Base-by-base conservation (phyloP, 2,888 invertebrate species). In the Cryptus viduatorius region DNA sequence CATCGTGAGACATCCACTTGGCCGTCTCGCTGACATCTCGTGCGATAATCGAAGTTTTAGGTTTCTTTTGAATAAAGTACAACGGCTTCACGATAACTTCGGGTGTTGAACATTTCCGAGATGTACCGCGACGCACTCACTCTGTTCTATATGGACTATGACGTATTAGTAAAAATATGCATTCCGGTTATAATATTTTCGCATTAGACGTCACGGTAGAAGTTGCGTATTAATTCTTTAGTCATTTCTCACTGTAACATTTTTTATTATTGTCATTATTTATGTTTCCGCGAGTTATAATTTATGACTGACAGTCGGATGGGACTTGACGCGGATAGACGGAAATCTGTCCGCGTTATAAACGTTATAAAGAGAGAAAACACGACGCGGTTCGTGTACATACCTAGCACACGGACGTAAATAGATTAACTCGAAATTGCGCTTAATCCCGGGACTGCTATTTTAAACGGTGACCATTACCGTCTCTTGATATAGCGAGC, bases 381-480 rank as follows among this genome's bases (percentile, higher is more conserved):
- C 71, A 72, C 69, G 67, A 76, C 69, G 75, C 65, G 50, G 65
- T 71, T 37, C 69, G 71, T 72, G 65, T 56, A 46, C 71, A 79
- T 77, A 75, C 72, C 77, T 56, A 67, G 68, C 56, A 79, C 79
- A 82, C 59, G 78, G 77, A 86, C 86, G 82, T 80, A 85, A 86
- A 86, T 86, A 86, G 86, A 86, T 82, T 83, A 78, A 82, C 80
- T 82, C 84, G 78, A 85, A 85, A 85, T 82, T 85, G 82, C 84
- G 84, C 79, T 79, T 85, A 82, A 85, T 82, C 84, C 84, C 84
- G 79, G 82, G 84, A 82, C 86, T 82, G 89, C 90, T 92, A 92
- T 92, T 91, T 92, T 87, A 87, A 90, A 90, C 90, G 89, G 85
- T 89, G 90, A 88, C 88, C 89, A 90, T 91, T 90, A 90, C 84